Conservation (phyloP, 2,113 vertebrate genomes). For the Bufo bufo region DNA sequence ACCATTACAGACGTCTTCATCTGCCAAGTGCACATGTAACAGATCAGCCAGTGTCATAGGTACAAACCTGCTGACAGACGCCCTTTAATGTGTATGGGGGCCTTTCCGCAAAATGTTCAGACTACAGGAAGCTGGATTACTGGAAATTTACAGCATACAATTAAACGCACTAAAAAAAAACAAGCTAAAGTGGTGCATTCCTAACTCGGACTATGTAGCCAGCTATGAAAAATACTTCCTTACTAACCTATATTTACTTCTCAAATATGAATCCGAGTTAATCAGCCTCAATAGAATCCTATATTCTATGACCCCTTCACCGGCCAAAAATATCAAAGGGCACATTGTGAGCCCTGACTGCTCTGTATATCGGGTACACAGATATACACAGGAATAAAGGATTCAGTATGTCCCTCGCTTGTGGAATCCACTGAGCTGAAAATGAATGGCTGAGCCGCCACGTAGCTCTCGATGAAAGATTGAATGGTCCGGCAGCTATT, state of each 20-base stretch:
- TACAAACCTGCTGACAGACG: no score
- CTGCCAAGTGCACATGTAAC: no score
- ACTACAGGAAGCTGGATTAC: not conserved
- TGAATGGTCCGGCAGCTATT: conserved; percentile 38
- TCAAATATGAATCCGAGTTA: not conserved
- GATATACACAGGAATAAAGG: conserved; percentile 37
- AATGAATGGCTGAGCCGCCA: conserved; percentile 21
- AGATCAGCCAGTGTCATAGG: no score
- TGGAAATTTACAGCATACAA: not conserved
- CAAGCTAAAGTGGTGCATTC: not conserved
- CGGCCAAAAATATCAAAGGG: conserved; percentile 22
- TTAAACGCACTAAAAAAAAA: not conserved
- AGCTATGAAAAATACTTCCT: not conserved
- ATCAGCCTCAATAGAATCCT: conserved; percentile 2
- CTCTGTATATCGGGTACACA: conserved; percentile 11
- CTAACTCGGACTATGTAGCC: not conserved
- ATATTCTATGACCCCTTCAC: not conserved
- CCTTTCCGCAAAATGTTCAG: no score
- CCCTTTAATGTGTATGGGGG: no score
- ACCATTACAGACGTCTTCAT: no score
- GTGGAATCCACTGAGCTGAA: conserved; percentile 9
- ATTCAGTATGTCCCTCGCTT: conserved; percentile 21
- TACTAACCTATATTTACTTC: not conserved
- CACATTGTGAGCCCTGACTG: conserved; percentile 4
- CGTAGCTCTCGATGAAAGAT: conserved; percentile 50